phyloP scores from a whole-genome alignment of 2,797 vertebrate species.

The Tamandua tetradactyla region DNA sequence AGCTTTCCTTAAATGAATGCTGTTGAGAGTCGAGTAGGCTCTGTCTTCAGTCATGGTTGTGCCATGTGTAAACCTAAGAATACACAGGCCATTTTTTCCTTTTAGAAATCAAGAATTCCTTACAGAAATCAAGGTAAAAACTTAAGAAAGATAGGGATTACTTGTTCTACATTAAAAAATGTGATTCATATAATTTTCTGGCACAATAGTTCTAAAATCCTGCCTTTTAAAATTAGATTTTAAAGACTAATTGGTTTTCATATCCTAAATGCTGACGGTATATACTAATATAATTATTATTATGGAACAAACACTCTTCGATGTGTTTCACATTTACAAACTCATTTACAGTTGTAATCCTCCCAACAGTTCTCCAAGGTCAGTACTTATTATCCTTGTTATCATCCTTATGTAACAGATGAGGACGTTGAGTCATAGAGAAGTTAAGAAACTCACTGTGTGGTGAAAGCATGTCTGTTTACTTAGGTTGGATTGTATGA shows the following conservation, averaged over 20 bases:
- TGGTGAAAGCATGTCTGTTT: no score
- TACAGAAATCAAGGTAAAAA: neutral
- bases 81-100: neutral
- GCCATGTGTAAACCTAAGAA: neutral
- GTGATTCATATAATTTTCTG: neutral
- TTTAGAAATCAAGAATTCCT: neutral
- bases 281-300: neutral
- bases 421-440: neutral
- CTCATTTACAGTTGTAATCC: neutral
- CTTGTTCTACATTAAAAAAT: neutral
- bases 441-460: neutral
- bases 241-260: conserved; percentile 3
- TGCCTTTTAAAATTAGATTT: neutral
- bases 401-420: neutral
- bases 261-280: neutral
- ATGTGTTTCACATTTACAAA: neutral
- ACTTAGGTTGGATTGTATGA: no score
- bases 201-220: neutral
- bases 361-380: neutral
- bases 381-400: neutral
- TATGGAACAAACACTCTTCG: neutral
- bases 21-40: neutral
- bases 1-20: neutral
- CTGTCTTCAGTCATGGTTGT: neutral
- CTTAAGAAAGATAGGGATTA: neutral